phyloP scores from a whole-genome alignment of 2,888 invertebrate species.

The Adelognathus sp. region DNA sequence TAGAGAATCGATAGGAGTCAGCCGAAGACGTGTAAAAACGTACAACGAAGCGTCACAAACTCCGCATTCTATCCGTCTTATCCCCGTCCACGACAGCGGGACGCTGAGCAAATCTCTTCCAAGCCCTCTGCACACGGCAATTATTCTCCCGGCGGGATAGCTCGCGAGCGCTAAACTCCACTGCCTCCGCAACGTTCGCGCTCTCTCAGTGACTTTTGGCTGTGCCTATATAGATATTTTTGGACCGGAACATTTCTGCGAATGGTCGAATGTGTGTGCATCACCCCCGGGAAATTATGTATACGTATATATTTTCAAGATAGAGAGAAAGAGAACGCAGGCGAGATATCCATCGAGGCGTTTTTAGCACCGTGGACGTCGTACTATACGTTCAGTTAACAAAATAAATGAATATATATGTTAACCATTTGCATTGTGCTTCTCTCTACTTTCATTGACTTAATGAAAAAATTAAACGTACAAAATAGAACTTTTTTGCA shows the following conservation, averaged over 20 bases:
- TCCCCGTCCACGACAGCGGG: constrained; percentile 48
- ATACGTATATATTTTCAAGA: constrained; percentile 70
- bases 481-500: too few relatives aligned
- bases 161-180: constrained; percentile 17
- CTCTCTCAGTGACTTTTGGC: constrained; percentile 36
- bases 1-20: not conserved
- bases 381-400: not conserved
- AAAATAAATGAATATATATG: too few relatives aligned
- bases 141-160: constrained; percentile 56
- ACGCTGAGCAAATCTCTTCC: constrained; percentile 31
- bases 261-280: constrained; percentile 66
- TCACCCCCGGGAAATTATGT: too few relatives aligned
- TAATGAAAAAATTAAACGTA: too few relatives aligned
- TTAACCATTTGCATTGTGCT: too few relatives aligned
- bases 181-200: constrained; percentile 15
- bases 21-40: not conserved
- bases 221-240: constrained; percentile 66
- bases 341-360: constrained; percentile 68
- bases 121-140: constrained; percentile 40
- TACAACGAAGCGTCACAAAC: constrained; percentile 22
- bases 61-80: constrained; percentile 43
- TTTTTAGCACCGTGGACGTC: constrained; percentile 73
- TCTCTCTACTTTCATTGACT: too few relatives aligned
- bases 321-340: constrained; percentile 34
- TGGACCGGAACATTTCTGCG: constrained; percentile 71